phyloP scores from a whole-genome alignment of 2,113 vertebrate species.

The Apodemus sylvaticus region DNA sequence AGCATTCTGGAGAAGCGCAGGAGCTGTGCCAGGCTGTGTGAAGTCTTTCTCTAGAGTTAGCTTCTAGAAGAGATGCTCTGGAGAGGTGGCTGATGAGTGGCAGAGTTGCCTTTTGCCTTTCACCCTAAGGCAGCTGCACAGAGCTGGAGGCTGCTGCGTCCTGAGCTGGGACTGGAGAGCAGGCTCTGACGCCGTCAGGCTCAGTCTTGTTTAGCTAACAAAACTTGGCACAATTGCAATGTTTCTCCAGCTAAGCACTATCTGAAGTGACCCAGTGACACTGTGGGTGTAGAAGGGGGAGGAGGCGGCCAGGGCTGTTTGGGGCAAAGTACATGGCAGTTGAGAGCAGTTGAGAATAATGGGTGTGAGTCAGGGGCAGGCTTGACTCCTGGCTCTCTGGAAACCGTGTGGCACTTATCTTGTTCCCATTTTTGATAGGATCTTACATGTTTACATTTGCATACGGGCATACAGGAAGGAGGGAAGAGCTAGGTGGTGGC shows the following conservation, averaged over 20 bases:
- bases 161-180: background rate
- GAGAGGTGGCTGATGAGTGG: background rate
- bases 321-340: background rate
- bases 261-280: background rate
- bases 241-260: background rate
- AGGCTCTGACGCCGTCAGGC: background rate
- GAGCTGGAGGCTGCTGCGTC: background rate
- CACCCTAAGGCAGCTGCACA: background rate
- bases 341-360: background rate
- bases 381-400: background rate
- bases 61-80: background rate
- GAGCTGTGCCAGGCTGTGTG: background rate
- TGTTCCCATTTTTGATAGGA: background rate
- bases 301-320: background rate
- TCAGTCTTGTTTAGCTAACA: background rate
- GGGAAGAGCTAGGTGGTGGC: too few relatives aligned
- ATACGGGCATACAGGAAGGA: too few relatives aligned
- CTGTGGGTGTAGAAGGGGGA: conserved; percentile 7
- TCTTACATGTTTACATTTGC: background rate
- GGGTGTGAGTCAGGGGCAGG: background rate
- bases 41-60: background rate
- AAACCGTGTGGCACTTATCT: background rate
- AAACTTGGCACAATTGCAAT: background rate
- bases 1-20: background rate
- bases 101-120: background rate